Evolutionary conservation across 2,797 vertebrate species (phyloP), one percentile per base, ranked within the genome.

Genomic region (Craterocephalus amniculus): DNA sequence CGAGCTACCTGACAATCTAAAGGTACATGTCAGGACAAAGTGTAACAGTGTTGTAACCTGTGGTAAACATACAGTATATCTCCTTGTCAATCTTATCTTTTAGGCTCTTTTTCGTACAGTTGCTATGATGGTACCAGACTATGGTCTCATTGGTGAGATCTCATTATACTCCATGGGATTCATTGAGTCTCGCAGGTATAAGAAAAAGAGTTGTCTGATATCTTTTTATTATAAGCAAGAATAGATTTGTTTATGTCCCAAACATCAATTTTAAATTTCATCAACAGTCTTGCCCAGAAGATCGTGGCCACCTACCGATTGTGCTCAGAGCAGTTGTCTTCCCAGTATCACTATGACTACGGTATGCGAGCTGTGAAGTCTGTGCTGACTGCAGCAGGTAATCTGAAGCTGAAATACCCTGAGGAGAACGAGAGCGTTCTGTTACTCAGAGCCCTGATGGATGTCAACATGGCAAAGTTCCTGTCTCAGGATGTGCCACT

Each of bases 111-210:
- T 98, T 80, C 94, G 96, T 70, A 97, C 97, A 10, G 97, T 98
- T 72, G 96, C 97, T 55, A 98, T 99, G 97, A 99, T 99, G 97
- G 97, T 97, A 7, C 97, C 97, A 60, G 97, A 99, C 90, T 98
- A 99, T 58, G 93, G 94, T 64, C 94, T 99, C 68, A 99, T 99
- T 89, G 97, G 96, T 66, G 96, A 99, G 90, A 98, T 99, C 81
- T 97, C 96, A 0, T 94, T 99, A 27, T 99, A 98, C 85, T 98
- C 97, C 2, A 97, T 98, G 96, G 97, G 97, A 54, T 99, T 99
- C 91, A 91, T 97, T 87, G 95, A 97, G 67, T 98, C 97, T 49
- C 95, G 96, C 87, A 97, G 96, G 97, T 98, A 90, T 56, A 63
- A 57, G 4, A 72, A 18, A 26, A 58, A 34, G 22, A 49, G 9